Evolutionary conservation across 30 jellyfish, hydroid and myxozoan species (phyloP).

Genomic region (Hydra vulgaris): DNA sequence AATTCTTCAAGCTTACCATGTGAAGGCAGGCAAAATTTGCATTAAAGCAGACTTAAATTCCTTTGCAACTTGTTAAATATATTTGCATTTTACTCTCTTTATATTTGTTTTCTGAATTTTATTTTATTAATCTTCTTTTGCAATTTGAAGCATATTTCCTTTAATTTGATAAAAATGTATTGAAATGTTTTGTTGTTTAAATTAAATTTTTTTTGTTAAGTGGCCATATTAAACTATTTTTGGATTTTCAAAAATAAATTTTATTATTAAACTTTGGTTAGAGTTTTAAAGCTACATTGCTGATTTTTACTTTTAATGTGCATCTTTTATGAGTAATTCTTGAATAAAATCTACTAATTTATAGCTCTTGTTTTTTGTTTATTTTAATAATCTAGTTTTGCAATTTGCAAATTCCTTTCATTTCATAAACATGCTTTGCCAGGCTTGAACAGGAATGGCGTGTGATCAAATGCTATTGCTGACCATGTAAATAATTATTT

Average conservation of each 20-base stretch:
- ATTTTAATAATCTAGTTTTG: no score
- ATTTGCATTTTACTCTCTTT: neutral
- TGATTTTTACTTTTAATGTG: neutral
- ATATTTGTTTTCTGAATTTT: neutral
- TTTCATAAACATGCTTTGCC: no score
- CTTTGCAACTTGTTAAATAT: neutral
- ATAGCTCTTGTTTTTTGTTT: neutral
- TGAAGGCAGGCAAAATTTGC: neutral
- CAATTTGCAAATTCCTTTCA: no score
- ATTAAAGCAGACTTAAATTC: neutral
- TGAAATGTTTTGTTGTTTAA: neutral
- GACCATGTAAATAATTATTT: no score
- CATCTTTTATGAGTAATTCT: neutral
- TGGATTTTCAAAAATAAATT: neutral
- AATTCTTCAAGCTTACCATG: neutral
- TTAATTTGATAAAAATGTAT: neutral
- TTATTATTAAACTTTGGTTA: neutral
- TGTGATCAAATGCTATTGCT: no score
- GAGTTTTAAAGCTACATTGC: neutral
- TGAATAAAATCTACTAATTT: neutral
- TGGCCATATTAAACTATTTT: neutral
- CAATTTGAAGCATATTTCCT: neutral
- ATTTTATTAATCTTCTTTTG: neutral
- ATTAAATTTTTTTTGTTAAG: neutral
- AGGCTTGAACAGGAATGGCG: no score